Percentiles rank a stretch among this genome's conserved stretches.
phyloP scores from a whole-genome alignment of 2,113 vertebrate genomes.

The Limnothrissa miodon region DNA sequence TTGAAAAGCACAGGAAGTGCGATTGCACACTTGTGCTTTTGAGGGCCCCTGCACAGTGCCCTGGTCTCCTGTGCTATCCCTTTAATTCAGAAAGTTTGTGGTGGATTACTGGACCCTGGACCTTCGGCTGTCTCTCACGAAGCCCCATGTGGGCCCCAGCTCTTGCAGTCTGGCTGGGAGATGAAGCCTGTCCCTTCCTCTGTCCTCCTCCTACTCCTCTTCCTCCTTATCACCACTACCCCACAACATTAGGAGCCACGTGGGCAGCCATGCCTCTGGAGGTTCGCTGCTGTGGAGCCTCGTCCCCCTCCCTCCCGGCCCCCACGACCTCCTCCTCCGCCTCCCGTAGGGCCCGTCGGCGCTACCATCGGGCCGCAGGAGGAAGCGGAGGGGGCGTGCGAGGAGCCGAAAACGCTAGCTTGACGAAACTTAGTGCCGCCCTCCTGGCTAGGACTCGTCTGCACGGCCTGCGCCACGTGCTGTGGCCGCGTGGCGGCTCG shows the following conservation, averaged over 20 bases:
- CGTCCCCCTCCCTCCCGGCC: constrained; percentile 55
- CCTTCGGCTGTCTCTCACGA: constrained; percentile 48
- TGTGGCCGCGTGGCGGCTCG: constrained; percentile 77
- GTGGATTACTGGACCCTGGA: constrained; percentile 13
- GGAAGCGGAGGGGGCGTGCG: not conserved
- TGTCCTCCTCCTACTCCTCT: not conserved
- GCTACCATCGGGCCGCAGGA: constrained; percentile 40
- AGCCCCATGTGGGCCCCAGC: constrained; percentile 75
- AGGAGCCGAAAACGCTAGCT: not conserved
- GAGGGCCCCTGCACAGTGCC: not conserved
- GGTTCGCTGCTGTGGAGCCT: constrained; percentile 63
- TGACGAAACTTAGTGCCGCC: constrained; percentile 57
- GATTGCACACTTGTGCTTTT: not conserved
- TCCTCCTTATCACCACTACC: too few species aligned
- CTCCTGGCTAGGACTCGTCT: constrained; percentile 78
- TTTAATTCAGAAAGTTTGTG: not conserved
- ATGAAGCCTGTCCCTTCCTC: constrained; percentile 63
- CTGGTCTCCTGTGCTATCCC: not conserved
- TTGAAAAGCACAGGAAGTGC: not conserved
- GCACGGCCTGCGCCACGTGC: constrained; percentile 82
- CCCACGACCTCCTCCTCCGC: constrained; percentile 39
- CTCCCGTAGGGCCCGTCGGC: constrained; percentile 50
- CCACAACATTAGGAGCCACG: constrained; percentile 65
- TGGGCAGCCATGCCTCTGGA: constrained; percentile 76
- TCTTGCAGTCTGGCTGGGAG: constrained; percentile 70